phyloP scores from a whole-genome alignment of 2,797 vertebrate genomes.

The Phalloptychus januarius region DNA sequence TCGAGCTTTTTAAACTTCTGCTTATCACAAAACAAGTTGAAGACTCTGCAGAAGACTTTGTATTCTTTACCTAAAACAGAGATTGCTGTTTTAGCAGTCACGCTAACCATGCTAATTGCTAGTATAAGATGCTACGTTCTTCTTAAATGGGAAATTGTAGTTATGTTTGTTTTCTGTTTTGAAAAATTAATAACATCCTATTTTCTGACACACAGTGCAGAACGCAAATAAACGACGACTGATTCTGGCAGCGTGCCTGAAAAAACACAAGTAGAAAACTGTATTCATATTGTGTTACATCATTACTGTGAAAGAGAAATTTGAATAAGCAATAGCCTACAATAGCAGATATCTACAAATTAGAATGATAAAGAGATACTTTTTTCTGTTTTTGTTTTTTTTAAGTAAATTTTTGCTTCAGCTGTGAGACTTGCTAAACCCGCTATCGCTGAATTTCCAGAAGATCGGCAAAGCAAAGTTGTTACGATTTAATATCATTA shows the following conservation, averaged over 20 bases:
- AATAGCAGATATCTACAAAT: not conserved
- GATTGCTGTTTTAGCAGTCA: not conserved
- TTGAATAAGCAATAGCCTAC: not conserved
- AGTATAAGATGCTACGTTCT: not conserved
- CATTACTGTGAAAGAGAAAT: not conserved
- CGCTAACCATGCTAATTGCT: not conserved
- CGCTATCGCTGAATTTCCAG: not conserved
- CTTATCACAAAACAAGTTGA: not conserved
- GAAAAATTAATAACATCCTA: not conserved
- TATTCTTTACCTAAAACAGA: not conserved
- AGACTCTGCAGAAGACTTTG: not conserved
- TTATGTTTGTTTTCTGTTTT: not conserved
- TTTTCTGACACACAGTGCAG: not conserved
- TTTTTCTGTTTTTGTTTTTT: not conserved
- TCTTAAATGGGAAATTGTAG: not conserved
- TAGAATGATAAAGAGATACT: not conserved
- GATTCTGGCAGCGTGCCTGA: not conserved
- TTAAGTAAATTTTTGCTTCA: not conserved
- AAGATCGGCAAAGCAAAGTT: not conserved
- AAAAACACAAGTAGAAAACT: not conserved
- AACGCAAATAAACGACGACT: no score
- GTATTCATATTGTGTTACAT: not conserved
- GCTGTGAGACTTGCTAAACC: not conserved
- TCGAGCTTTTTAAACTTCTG: not conserved
- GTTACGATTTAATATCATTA: constrained; percentile 3